Evolutionary conservation across 2,888 invertebrate species (phyloP).

Genomic region (Sesia bembeciformis): DNA sequence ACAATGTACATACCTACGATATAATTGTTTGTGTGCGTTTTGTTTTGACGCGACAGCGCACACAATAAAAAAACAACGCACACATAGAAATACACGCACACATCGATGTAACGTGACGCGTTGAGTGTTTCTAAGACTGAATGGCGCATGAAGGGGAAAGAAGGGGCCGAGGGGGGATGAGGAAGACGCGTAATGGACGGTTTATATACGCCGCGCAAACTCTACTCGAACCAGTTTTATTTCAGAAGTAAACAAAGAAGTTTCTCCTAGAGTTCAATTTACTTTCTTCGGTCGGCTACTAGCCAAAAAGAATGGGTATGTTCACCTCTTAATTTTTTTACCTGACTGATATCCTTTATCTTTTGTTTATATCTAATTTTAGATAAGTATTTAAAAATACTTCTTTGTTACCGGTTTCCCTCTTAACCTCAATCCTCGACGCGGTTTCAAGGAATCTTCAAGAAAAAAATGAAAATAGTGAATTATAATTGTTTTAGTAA

Average conservation of each 20-base stretch:
- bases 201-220: constrained; percentile 56
- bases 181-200: constrained; percentile 25
- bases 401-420: too few relatives aligned
- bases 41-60: constrained; percentile 14
- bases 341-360: constrained; percentile 3
- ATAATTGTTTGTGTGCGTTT: neutral
- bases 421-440: too few relatives aligned
- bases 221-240: constrained; percentile 47
- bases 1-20: neutral
- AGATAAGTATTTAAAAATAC: neutral
- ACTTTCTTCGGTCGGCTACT: constrained; percentile 26
- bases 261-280: constrained; percentile 30
- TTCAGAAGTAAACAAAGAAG: constrained; percentile 52
- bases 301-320: constrained; percentile 52
- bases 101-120: neutral
- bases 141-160: constrained; percentile 42
- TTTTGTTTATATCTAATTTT: constrained; percentile 6
- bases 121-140: constrained; percentile 9
- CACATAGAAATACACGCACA: neutral
- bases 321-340: constrained; percentile 19
- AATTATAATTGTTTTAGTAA: too few relatives aligned
- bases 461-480: too few relatives aligned
- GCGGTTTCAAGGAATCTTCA: too few relatives aligned
- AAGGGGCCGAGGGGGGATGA: constrained; percentile 14
- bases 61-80: neutral